Percentiles rank a stretch among this genome's conserved stretches.
These are phyloP conservation scores for Champsocephalus esox DNA, from an alignment of 2,797 vertebrate species.

Conservation along the genomic window DNA sequence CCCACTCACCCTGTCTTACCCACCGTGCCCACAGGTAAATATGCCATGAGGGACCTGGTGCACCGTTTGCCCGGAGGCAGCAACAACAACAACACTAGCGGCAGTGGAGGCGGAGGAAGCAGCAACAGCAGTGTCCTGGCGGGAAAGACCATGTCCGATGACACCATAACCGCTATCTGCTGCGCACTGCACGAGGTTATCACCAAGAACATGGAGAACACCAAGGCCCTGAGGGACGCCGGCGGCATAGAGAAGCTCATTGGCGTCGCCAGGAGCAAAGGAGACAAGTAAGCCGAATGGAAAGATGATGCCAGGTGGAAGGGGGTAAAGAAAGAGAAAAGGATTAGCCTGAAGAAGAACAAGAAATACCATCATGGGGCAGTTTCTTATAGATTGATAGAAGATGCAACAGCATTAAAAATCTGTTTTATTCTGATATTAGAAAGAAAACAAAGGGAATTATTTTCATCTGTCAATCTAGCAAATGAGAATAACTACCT, in stretches of 20 bases:
- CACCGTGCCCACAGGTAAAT: conserved; percentile 89
- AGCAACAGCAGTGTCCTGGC: conserved; percentile 72
- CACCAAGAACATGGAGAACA: conserved; percentile 99
- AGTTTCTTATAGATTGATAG: not conserved
- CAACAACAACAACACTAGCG: conserved; percentile 87
- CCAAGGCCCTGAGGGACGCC: conserved; percentile 98
- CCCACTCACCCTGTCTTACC: not conserved
- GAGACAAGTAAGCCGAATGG: conserved; percentile 93
- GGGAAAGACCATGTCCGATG: conserved; percentile 97
- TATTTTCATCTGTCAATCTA: not conserved
- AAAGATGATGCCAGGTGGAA: conserved; percentile 10
- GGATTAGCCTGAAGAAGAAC: not conserved
- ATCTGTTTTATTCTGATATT: not conserved
- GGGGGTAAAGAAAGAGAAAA: not conserved
- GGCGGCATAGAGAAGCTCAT: conserved; percentile 99
- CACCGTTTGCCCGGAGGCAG: conserved; percentile 95
- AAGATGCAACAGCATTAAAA: not conserved
- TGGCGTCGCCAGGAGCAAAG: conserved; percentile 97
- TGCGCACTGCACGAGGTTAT: conserved; percentile 99
- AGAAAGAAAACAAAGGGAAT: not conserved
- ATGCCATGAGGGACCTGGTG: conserved; percentile 98
- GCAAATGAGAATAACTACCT: not conserved
- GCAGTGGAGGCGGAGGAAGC: conserved; percentile 48
- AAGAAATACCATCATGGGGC: not conserved
- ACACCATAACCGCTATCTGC: conserved; percentile 98